Evolutionary conservation across 2,113 vertebrate species (phyloP), one percentile per base, ranked within the genome.

Genomic region (Caracal caracal): DNA sequence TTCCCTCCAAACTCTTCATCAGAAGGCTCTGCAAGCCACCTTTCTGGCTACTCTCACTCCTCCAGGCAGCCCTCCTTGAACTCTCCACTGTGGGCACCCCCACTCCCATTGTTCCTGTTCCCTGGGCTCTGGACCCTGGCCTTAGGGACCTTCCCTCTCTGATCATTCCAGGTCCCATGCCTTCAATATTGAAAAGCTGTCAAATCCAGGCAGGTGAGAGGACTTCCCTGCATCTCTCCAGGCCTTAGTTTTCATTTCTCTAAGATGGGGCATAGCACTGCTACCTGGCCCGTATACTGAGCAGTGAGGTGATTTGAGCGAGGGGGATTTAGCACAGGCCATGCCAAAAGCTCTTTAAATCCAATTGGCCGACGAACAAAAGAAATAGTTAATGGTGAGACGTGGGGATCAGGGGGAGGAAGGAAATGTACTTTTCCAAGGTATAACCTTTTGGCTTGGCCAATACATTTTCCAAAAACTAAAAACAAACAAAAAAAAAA

Each of bases 11-110:
- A 28, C 28, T 53, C 49, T 51, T 59, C 56, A 37, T 66, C 28
- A 82, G 93, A 88, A 94, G 17, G 78, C 71, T 66, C 63, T 79
- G 71, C 47, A 82, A 85, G 66, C 8, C 28, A 37, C 66, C 63
- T 92, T 90, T 56, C 43, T 68, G 49, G 53, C 24, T 59, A 73
- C 65, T 13, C 47, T 88, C 24, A 53, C 43, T 73, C 61, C 88
- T 97, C 85, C 92, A 85, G 88, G 88, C 35, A 90, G 90, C 59
- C 81, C 83, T 76, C 66, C 70, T 40, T 68, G 75, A 90, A 47
- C 11, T 17, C 61, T 53, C 51, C 1, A 19, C 47, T 78, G 30
- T 2, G 8, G 56, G 20, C 56, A 59, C 56, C 53, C 53, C 53
- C 15, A 30, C 37, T 15, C 10, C 1, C 22, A 3, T 16, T 6